Evolutionary conservation across 2,888 invertebrate genomes (phyloP), one percentile per base, ranked within the genome.

Genomic region (Thereva unica): DNA sequence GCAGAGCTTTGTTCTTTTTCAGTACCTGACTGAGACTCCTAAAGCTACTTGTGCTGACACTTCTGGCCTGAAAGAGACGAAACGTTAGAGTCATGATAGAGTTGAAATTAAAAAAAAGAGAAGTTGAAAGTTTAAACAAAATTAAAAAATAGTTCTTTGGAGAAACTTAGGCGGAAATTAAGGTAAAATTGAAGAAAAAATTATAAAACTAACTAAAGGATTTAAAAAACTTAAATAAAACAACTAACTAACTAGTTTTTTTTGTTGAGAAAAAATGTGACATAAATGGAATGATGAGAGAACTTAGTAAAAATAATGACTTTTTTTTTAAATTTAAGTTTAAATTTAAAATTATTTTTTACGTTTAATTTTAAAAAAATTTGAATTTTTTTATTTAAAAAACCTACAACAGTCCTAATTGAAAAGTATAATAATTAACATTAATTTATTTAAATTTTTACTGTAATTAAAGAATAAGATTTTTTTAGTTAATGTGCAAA

Each of bases 41-140:
- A 90, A 90, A 90, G 89, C 90, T 91, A 90, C 89, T 89, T 85
- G 90, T 89, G 86, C 91, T 91, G 84, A 90, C 89, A 85, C 90
- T 91, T 86, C 90, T 89, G 83, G 90, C 90, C 91, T 91, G 90
- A 89, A 86, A 84, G 83, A 83, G 71, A 74, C 71, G 72, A 73
- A 73, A 72, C 69, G 72, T 74, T 73, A 74, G 72, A 74, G 72
- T 72, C 71, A 72, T 70, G 72, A 73, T 67, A 73, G 71, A 67
- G 65, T 64, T 54, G 38, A 50, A 64, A 70, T 59, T 57, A 66
- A 45, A 63, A 45, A 50, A 45, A 65, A 56, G 41, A 42, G 56
- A 56, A 66, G 56, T 47, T 8, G 49, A 41, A 53, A 66, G 40
- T 47, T 57, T 53, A 56, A 45, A 67, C 42, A 50, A n/a, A 38